These are phyloP conservation scores for Hiodon tergisus DNA, from an alignment of 2,113 vertebrate species.

Conservation along the genomic window DNA sequence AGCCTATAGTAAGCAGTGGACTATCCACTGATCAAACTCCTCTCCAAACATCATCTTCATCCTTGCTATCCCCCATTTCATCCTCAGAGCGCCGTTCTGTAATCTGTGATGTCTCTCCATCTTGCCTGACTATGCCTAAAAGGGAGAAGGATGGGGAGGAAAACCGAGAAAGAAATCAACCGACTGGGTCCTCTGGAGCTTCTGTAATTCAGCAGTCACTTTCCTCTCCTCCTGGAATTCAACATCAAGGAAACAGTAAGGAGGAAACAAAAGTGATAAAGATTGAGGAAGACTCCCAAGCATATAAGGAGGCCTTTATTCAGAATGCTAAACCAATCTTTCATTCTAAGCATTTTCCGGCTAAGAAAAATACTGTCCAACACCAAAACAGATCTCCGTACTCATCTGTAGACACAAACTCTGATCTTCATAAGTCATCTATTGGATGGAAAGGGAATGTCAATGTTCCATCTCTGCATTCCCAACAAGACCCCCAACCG, in stretches of 20 bases:
- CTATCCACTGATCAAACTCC: conserved; percentile 42
- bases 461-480: conserved; percentile 38
- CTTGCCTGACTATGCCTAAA: conserved; percentile 57
- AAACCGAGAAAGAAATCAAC: conserved; percentile 51
- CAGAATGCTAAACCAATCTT: conserved; percentile 33
- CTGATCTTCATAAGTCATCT: conserved; percentile 48
- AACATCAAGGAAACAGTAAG: conserved; percentile 44
- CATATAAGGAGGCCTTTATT: conserved; percentile 32
- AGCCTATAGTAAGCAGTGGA: conserved; percentile 45
- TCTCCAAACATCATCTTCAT: conserved; percentile 47
- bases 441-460: conserved; percentile 39
- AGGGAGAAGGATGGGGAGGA: conserved; percentile 51
- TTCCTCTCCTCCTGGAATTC: conserved; percentile 48
- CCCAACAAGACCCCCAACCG: conserved; percentile 21
- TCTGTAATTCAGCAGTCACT: conserved; percentile 63
- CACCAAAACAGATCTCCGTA: conserved; percentile 50
- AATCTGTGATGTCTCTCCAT: conserved; percentile 94
- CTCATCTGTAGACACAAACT: conserved; percentile 44
- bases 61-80: conserved; percentile 39
- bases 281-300: conserved; percentile 44
- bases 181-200: conserved; percentile 46
- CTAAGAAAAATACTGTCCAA: conserved; percentile 43
- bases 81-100: conserved; percentile 79
- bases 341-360: conserved; percentile 35
- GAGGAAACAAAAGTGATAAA: conserved; percentile 50